phyloP scores from a whole-genome alignment of 2,797 vertebrate species.

The Sphenodon punctatus region DNA sequence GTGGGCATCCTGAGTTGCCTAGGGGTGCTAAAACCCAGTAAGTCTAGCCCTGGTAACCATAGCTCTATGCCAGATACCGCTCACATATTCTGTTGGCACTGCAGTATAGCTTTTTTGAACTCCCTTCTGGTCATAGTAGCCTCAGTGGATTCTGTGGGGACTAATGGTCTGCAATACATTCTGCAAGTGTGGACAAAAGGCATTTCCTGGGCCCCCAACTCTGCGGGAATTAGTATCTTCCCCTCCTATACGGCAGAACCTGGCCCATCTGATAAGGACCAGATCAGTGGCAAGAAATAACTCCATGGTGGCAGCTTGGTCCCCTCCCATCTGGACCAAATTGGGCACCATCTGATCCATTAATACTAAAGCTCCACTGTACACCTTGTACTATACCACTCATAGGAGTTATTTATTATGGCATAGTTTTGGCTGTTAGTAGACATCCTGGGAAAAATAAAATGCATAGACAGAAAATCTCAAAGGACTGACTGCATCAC shows the following conservation, averaged over 20 bases:
- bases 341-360: not conserved
- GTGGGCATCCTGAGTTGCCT: too few species aligned
- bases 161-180: too few species aligned
- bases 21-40: too few species aligned
- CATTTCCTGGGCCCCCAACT: not conserved
- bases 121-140: too few species aligned
- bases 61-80: too few species aligned
- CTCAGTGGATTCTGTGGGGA: too few species aligned
- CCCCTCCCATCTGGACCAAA: not conserved
- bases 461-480: not conserved
- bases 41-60: too few species aligned
- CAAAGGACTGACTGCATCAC: not conserved
- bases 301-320: not conserved
- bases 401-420: not conserved
- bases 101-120: too few species aligned
- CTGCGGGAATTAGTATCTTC: not conserved
- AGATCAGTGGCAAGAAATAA: not conserved
- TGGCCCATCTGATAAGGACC: not conserved
- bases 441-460: not conserved
- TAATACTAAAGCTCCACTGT: not conserved
- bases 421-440: not conserved
- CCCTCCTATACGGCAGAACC: not conserved
- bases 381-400: not conserved
- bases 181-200: not conserved
- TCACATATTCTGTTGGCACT: too few species aligned